phyloP scores from a whole-genome alignment of 2,888 invertebrate species.

The Biston stratarius region DNA sequence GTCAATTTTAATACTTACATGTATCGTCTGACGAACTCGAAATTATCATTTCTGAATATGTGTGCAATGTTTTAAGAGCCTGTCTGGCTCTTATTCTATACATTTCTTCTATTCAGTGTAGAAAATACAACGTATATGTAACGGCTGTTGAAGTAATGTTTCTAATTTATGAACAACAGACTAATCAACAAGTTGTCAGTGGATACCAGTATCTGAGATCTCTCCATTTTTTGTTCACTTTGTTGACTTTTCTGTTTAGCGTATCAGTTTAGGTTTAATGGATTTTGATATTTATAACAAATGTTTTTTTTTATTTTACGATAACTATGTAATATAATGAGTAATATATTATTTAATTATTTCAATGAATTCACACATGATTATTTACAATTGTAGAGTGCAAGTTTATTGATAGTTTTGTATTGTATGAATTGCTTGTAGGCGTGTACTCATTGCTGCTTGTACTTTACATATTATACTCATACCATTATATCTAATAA shows the following conservation, averaged over 20 bases:
- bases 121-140: slow-evolving; percentile 30
- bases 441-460: slow-evolving; percentile 60
- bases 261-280: slow-evolving; percentile 62
- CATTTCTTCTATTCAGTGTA: slow-evolving; percentile 17
- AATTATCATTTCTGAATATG: slow-evolving; percentile 32
- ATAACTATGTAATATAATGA: slow-evolving; percentile 69
- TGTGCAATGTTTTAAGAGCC: slow-evolving; percentile 28
- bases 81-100: neutral
- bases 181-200: slow-evolving; percentile 24
- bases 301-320: slow-evolving; percentile 67
- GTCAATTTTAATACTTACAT: slow-evolving; percentile 27
- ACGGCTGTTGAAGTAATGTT: slow-evolving; percentile 51
- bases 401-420: slow-evolving; percentile 62
- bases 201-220: slow-evolving; percentile 56
- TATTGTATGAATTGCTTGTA: slow-evolving; percentile 68
- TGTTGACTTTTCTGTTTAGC: slow-evolving; percentile 59
- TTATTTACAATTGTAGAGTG: slow-evolving; percentile 63
- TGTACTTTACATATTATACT: slow-evolving; percentile 55
- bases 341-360: slow-evolving; percentile 77
- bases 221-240: slow-evolving; percentile 57
- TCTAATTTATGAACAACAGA: slow-evolving; percentile 33
- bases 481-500: slow-evolving; percentile 53
- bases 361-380: slow-evolving; percentile 66
- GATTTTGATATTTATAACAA: slow-evolving; percentile 73
- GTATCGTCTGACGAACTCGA: slow-evolving; percentile 40